Evolutionary conservation across 2,888 invertebrate genomes (phyloP).

Genomic region (Ophion obscuratus): DNA sequence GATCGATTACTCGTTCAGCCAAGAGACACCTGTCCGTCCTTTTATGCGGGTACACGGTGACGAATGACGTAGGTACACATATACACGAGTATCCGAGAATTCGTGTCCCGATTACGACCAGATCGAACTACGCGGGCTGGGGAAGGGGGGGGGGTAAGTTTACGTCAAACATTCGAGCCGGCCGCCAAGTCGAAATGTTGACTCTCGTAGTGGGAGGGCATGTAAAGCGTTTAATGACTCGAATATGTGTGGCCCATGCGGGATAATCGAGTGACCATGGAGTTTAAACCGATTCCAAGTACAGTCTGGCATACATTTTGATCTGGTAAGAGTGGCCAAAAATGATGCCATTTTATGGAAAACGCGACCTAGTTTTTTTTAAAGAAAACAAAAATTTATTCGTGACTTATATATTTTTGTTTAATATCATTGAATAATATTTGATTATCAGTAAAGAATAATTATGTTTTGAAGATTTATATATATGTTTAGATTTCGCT

Average conservation of each 20-base stretch:
- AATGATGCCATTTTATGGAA: too few relatives aligned
- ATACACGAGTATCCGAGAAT: too few relatives aligned
- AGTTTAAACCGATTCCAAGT: not conserved
- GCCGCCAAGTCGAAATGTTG: slow-evolving; percentile 37
- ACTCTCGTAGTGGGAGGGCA: slow-evolving; percentile 26
- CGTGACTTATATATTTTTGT: too few relatives aligned
- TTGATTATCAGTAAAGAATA: too few relatives aligned
- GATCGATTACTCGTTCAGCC: slow-evolving; percentile 32
- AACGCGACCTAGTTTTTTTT: too few relatives aligned
- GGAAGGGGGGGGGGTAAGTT: slow-evolving; percentile 4
- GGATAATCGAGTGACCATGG: slow-evolving; percentile 32
- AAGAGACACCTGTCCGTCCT: slow-evolving; percentile 54
- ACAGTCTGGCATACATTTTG: too few relatives aligned
- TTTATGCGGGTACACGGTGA: slow-evolving; percentile 60
- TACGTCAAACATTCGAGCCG: slow-evolving; percentile 33
- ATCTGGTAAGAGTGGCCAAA: too few relatives aligned
- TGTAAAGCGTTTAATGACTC: slow-evolving; percentile 46
- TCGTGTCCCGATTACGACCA: not conserved
- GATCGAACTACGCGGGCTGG: not conserved
- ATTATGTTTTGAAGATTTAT: too few relatives aligned
- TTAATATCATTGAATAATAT: too few relatives aligned
- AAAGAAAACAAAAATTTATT: too few relatives aligned
- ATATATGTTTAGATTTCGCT: too few relatives aligned
- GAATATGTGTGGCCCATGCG: slow-evolving; percentile 40
- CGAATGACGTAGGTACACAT: slow-evolving; percentile 33